phyloP scores from a whole-genome alignment of 2,113 vertebrate species.

The Eonycteris spelaea region DNA sequence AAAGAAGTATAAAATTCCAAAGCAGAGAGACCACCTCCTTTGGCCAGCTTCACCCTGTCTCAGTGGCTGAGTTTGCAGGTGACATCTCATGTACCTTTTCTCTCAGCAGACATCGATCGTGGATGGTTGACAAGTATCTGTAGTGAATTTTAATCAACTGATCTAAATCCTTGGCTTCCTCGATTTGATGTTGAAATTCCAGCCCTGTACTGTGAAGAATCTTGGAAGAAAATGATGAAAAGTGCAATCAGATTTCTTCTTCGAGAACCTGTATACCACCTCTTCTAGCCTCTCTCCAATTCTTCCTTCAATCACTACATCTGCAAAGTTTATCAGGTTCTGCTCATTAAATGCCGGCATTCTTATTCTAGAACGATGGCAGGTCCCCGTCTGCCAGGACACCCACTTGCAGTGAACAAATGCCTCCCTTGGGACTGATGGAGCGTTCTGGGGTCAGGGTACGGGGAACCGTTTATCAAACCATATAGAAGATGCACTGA shows the following conservation, averaged over 20 bases:
- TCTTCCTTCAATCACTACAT: background rate
- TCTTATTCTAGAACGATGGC: background rate
- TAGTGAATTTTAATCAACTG: constrained; percentile 99
- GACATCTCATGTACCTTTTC: constrained; percentile 88
- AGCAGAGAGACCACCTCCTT: background rate
- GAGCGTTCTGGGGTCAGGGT: too few relatives aligned
- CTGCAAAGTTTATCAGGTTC: background rate
- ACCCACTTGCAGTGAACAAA: background rate
- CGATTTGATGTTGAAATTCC: constrained; percentile 98
- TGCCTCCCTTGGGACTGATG: background rate
- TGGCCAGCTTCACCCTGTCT: background rate
- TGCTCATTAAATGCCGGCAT: background rate
- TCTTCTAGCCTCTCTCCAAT: background rate
- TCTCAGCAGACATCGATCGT: constrained; percentile 95
- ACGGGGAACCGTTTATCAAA: background rate
- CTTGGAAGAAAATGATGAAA: constrained; percentile 79
- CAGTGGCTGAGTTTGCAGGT: background rate
- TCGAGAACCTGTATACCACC: background rate
- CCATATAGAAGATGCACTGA: background rate
- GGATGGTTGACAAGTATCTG: constrained; percentile 96
- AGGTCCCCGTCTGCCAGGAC: background rate
- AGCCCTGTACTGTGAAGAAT: constrained; percentile 98
- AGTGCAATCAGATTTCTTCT: background rate
- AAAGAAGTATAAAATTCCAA: background rate
- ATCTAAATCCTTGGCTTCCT: constrained; percentile 98